These are phyloP conservation scores for Montipora efflorescens DNA, from an alignment of 64 coral and sea anemone genomes.

Conservation along the genomic window DNA sequence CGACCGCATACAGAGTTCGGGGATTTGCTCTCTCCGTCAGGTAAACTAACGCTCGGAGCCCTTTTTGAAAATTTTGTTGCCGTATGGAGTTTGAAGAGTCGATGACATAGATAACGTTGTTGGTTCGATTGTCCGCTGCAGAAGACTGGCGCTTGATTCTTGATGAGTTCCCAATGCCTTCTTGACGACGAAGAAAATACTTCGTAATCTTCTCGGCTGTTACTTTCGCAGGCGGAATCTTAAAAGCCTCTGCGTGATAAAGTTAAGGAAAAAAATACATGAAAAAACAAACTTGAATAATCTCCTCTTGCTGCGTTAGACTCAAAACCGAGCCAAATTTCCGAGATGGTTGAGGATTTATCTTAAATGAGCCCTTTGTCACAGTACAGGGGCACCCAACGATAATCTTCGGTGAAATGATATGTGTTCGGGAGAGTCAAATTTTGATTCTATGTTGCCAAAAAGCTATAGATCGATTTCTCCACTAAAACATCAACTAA, in stretches of 20 bases:
- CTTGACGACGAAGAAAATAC: constrained; percentile 70
- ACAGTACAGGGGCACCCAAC: no score
- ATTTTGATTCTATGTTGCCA: no score
- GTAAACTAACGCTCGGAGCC: neutral
- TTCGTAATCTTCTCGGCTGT: constrained; percentile 72
- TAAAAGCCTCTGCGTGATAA: constrained; percentile 28
- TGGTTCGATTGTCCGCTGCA: neutral
- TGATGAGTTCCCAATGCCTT: neutral
- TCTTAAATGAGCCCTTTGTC: no score
- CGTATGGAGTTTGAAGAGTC: constrained; percentile 75
- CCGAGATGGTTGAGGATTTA: no score
- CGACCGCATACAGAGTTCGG: constrained; percentile 58
- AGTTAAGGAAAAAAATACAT: neutral
- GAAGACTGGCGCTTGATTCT: constrained; percentile 45
- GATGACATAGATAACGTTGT: constrained; percentile 66
- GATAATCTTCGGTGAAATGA: no score
- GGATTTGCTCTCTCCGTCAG: constrained; percentile 28
- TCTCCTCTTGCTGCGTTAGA: neutral
- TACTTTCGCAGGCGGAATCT: constrained; percentile 42
- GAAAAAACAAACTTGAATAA: neutral
- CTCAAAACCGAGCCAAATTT: no score
- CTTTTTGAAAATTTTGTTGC: constrained; percentile 50
- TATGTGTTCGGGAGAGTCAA: no score
- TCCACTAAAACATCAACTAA: no score
- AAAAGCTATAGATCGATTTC: no score